Percentiles rank a stretch among this genome's conserved stretches.
Evolutionary conservation across 2,113 vertebrate species (phyloP).

Genomic region (Epinephelus moara): DNA sequence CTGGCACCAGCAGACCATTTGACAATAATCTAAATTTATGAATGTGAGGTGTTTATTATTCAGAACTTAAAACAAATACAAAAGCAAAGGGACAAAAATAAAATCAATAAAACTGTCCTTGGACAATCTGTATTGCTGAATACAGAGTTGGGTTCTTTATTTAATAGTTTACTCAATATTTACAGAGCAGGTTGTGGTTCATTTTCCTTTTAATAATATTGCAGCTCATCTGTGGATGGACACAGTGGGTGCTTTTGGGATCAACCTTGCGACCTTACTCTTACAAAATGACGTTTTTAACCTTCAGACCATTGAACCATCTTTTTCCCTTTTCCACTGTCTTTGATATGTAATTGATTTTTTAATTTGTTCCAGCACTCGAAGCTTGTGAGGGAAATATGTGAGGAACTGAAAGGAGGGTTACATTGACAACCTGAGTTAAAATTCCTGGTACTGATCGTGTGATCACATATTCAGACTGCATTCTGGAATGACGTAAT

Average conservation of each 20-base stretch:
- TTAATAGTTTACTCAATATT: background rate
- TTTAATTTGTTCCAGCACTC: background rate
- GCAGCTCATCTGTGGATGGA: background rate
- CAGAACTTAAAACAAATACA: background rate
- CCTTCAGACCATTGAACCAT: background rate
- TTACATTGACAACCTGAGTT: background rate
- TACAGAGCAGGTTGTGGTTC: background rate
- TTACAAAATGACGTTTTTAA: background rate
- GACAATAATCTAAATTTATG: background rate
- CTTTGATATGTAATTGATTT: background rate
- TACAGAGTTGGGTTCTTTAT: background rate
- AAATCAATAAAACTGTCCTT: background rate
- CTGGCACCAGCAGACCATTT: background rate
- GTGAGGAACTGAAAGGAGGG: background rate
- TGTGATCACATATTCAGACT: slow-evolving; percentile 12
- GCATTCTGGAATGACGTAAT: slow-evolving; percentile 11
- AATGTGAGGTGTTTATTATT: background rate
- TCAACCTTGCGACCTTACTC: background rate
- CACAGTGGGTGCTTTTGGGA: background rate
- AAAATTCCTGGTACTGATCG: background rate
- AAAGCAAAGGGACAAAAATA: background rate
- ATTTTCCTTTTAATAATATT: background rate
- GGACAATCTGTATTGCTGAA: background rate
- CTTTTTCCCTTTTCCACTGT: background rate
- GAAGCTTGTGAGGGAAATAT: background rate